phyloP scores from a whole-genome alignment of 92 coral and sea anemone species.

The Porites lobata region DNA sequence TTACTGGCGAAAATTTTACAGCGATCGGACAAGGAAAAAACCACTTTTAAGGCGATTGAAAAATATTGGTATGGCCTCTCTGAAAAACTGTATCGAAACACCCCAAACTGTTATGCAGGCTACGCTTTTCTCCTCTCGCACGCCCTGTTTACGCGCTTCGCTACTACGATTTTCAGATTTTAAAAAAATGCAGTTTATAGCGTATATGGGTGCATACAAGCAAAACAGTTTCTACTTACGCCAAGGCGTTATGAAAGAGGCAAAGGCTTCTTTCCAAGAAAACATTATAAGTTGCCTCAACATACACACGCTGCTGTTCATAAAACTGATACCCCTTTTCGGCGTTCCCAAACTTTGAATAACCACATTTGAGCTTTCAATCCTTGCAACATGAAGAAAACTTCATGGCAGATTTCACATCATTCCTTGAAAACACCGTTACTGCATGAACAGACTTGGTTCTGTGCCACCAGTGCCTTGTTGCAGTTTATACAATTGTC shows the following conservation, averaged over 20 bases:
- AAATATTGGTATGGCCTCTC: too few relatives aligned
- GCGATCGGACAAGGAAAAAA: too few relatives aligned
- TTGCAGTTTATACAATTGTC: neutral
- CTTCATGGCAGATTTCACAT: slow-evolving; percentile 12
- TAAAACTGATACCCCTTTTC: slow-evolving; percentile 22
- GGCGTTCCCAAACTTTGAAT: slow-evolving; percentile 19
- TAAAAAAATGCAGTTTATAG: too few relatives aligned
- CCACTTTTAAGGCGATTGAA: too few relatives aligned
- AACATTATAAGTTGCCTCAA: slow-evolving; percentile 35
- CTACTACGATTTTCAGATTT: too few relatives aligned
- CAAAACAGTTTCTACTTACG: slow-evolving; percentile 12
- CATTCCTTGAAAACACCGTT: neutral
- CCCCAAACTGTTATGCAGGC: too few relatives aligned
- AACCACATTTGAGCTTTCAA: slow-evolving; percentile 28
- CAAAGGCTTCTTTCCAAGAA: slow-evolving; percentile 42
- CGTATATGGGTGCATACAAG: too few relatives aligned
- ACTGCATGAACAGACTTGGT: neutral
- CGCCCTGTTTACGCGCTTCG: too few relatives aligned
- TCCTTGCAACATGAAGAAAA: slow-evolving; percentile 21
- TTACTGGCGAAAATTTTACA: too few relatives aligned
- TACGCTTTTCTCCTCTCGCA: too few relatives aligned
- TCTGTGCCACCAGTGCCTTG: neutral
- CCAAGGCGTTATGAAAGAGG: slow-evolving; percentile 30
- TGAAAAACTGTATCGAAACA: too few relatives aligned
- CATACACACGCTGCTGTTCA: slow-evolving; percentile 9